Conservation (phyloP, 2,888 invertebrate genomes). For the Leptinotarsa rubiginosa region DNA sequence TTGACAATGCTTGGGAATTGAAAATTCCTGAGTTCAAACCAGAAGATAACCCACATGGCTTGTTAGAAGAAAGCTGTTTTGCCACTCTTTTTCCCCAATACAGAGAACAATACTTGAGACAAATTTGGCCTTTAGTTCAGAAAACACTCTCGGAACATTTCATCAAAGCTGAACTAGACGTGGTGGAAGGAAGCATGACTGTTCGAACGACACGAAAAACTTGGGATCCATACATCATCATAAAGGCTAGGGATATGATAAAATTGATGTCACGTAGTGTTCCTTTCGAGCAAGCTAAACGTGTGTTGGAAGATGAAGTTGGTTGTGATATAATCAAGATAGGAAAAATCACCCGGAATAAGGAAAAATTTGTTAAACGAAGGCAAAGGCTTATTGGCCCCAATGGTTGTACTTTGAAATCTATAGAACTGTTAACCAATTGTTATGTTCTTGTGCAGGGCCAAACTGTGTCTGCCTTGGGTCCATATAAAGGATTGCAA, state of each 20-base stretch:
- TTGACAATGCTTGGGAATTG: constrained; percentile 88
- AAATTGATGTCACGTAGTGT: constrained; percentile 95
- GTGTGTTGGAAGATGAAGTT: constrained; percentile 88
- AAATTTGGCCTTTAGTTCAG: constrained; percentile 95
- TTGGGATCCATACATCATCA: constrained; percentile 97
- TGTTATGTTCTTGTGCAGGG: constrained; percentile 98
- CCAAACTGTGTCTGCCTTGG: constrained; percentile 96
- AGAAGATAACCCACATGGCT: constrained; percentile 88
- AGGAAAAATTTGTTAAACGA: constrained; percentile 94
- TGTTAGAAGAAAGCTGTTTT: constrained; percentile 95
- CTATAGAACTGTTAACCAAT: constrained; percentile 94
- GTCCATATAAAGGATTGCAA: constrained; percentile 91
- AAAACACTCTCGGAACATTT: constrained; percentile 84
- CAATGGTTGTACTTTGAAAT: constrained; percentile 97
- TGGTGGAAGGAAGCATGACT: constrained; percentile 93
- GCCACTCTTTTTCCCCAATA: constrained; percentile 98
- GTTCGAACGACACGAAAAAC: constrained; percentile 96
- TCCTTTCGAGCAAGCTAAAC: constrained; percentile 93
- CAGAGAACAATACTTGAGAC: constrained; percentile 92
- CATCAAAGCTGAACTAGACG: constrained; percentile 88
- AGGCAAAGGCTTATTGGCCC: constrained; percentile 95
- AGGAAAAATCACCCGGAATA: constrained; percentile 87
- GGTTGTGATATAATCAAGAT: constrained; percentile 98
- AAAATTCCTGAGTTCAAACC: constrained; percentile 89
- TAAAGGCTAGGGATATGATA: constrained; percentile 96